These are phyloP conservation scores for Hexactinellida sp. DNA, from an alignment of 37 sponge, comb jelly and placozoan genomes.

Conservation along the genomic window DNA sequence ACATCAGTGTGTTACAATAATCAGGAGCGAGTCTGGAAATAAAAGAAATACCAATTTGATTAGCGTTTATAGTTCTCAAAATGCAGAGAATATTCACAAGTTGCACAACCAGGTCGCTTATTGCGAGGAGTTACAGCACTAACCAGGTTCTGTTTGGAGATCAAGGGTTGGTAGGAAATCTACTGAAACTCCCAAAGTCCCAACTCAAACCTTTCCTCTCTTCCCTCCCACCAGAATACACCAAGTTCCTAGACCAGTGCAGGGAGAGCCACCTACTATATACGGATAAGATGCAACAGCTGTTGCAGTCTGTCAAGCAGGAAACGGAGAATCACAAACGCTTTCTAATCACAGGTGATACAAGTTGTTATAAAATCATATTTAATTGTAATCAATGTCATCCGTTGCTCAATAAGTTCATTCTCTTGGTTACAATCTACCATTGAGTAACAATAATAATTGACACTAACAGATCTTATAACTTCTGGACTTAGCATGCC, in stretches of 20 bases:
- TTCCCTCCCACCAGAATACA: neutral
- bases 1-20: no score
- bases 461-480: no score
- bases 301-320: neutral
- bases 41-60: no score
- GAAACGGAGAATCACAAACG: neutral
- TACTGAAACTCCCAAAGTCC: neutral
- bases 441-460: no score
- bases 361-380: neutral
- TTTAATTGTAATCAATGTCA: no score
- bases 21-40: no score
- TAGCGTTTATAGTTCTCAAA: no score
- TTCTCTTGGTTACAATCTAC: no score
- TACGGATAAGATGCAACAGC: neutral
- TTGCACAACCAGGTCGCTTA: no score
- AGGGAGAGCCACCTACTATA: neutral
- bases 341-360: neutral
- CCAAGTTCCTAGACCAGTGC: neutral
- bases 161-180: neutral
- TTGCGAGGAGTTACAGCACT: neutral
- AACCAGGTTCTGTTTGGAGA: neutral
- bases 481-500: no score
- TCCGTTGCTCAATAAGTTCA: no score
- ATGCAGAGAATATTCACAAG: conserved; percentile 4
- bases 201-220: neutral